Evolutionary conservation across 1,140 invertebrate species (phyloP).

Genomic region (Diploscapter pachys): DNA sequence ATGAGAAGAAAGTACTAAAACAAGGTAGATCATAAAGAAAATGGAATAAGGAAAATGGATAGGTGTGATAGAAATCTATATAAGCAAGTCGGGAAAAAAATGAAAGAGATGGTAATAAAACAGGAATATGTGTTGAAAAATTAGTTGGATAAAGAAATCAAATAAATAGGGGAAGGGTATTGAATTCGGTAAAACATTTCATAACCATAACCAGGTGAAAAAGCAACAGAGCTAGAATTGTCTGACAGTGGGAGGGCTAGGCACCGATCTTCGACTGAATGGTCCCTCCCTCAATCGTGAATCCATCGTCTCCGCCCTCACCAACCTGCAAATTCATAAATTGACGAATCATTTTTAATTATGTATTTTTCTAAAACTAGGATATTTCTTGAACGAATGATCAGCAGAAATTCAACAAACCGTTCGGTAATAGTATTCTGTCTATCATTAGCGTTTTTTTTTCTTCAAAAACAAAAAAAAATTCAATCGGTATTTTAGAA

Average conservation of each 20-base stretch:
- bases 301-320: not conserved
- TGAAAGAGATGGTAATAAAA: not conserved
- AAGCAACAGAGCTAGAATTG: not conserved
- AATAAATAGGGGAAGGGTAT: not conserved
- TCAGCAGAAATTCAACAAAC: not conserved
- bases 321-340: not conserved
- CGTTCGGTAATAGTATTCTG: too few species aligned
- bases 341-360: too few species aligned
- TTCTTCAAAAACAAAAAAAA: too few species aligned
- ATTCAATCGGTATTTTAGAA: not conserved
- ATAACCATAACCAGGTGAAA: not conserved
- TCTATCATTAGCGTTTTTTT: too few species aligned
- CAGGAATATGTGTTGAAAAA: not conserved
- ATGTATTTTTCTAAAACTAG: too few species aligned
- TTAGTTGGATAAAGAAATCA: not conserved
- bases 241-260: too few species aligned
- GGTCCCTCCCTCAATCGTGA: not conserved
- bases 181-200: not conserved
- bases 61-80: too few species aligned
- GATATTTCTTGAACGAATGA: not conserved
- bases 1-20: too few species aligned
- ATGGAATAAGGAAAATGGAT: too few species aligned
- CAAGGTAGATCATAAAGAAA: too few species aligned
- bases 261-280: not conserved
- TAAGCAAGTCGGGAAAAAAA: not conserved